Evolutionary conservation across 2,113 vertebrate genomes (phyloP).

Genomic region (Bos javanicus): DNA sequence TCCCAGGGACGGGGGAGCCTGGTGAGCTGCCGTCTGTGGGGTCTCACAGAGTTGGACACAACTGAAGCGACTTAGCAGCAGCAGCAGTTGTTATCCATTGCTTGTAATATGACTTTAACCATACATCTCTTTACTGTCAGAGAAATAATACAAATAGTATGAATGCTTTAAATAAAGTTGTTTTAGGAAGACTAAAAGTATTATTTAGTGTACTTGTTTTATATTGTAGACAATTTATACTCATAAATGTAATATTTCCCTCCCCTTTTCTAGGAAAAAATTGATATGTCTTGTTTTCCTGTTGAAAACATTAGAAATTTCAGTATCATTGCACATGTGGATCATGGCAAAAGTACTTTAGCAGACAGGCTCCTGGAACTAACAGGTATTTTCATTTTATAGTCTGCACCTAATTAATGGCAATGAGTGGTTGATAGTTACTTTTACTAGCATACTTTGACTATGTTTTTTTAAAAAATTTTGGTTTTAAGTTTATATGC

Average conservation of each 20-base stretch:
- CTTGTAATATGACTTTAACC: neutral
- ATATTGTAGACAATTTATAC: neutral
- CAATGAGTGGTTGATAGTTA: neutral
- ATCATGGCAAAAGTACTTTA: conserved; percentile 98
- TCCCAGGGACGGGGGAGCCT: too few relatives aligned
- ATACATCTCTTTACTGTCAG: neutral
- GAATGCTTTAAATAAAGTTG: neutral
- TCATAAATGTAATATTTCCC: conserved; percentile 12
- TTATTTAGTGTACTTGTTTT: neutral
- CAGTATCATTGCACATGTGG: conserved; percentile 97
- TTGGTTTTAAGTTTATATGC: neutral
- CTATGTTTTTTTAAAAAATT: neutral
- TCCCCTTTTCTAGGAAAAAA: conserved; percentile 79
- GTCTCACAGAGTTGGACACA: too few relatives aligned
- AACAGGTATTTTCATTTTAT: conserved; percentile 84
- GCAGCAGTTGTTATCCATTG: neutral
- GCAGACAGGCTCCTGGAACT: conserved; percentile 95
- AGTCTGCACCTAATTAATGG: neutral
- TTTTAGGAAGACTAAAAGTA: neutral
- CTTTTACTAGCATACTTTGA: neutral
- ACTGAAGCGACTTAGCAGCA: too few relatives aligned
- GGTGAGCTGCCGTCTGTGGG: too few relatives aligned
- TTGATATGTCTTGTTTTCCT: conserved; percentile 89
- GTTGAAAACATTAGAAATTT: conserved; percentile 94
- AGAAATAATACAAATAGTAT: neutral